phyloP scores from a whole-genome alignment of 2,888 invertebrate genomes.

The Arctia plantaginis region DNA sequence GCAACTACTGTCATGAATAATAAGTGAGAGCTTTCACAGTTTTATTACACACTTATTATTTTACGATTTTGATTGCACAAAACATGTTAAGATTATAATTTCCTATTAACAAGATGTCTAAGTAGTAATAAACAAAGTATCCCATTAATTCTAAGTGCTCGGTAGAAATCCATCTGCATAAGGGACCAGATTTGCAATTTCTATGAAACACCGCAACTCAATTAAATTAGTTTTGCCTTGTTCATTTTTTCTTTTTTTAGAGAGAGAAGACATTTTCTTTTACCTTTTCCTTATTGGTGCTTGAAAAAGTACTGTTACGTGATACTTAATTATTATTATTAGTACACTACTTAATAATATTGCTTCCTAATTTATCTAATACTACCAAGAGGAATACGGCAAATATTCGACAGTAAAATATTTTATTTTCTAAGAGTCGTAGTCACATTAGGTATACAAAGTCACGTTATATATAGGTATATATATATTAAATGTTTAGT shows the following conservation, averaged over 20 bases:
- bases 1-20: too few species aligned
- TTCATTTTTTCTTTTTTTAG: too few species aligned
- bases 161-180: constrained; percentile 24
- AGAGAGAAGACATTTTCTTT: constrained; percentile 30
- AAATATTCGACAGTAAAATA: background rate
- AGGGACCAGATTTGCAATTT: constrained; percentile 49
- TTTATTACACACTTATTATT: too few species aligned
- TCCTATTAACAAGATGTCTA: background rate
- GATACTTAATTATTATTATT: background rate
- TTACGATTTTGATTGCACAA: background rate
- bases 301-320: constrained; percentile 11
- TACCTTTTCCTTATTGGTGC: constrained; percentile 10
- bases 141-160: constrained; percentile 29
- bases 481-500: background rate
- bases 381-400: background rate
- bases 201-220: constrained; percentile 33
- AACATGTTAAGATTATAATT: background rate
- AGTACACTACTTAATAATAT: constrained; percentile 10
- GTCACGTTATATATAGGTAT: background rate
- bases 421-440: background rate
- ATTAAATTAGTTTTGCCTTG: constrained; percentile 41
- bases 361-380: background rate
- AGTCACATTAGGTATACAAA: background rate
- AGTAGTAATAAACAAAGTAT: constrained; percentile 19
- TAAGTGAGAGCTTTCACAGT: too few species aligned